These are phyloP conservation scores for Torymus tubicola DNA, from an alignment of 2,888 invertebrate genomes.

Conservation along the genomic window DNA sequence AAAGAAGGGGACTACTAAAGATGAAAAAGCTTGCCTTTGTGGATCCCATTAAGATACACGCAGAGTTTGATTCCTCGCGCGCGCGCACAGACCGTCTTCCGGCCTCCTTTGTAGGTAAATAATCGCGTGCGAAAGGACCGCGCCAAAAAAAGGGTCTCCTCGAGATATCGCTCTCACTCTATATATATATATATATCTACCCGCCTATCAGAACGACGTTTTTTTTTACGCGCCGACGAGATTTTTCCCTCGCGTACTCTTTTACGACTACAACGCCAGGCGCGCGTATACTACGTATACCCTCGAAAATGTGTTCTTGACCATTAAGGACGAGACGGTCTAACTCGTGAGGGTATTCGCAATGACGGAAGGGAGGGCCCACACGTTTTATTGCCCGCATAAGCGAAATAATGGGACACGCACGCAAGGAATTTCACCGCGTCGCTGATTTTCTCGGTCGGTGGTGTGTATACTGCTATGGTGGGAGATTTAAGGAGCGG, in stretches of 20 bases:
- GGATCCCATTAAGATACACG: constrained; percentile 53
- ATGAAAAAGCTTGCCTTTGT: constrained; percentile 30
- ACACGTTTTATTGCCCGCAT: constrained; percentile 50
- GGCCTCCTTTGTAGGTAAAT: constrained; percentile 51
- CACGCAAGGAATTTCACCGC: constrained; percentile 32
- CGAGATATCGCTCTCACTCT: neutral
- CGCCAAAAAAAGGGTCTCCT: constrained; percentile 4
- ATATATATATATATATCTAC: too few relatives aligned
- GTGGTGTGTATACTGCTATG: too few relatives aligned
- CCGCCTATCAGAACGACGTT: neutral
- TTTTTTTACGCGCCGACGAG: neutral
- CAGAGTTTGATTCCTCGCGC: constrained; percentile 21
- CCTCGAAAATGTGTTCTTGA: constrained; percentile 27
- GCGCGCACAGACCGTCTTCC: constrained; percentile 23
- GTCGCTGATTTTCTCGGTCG: constrained; percentile 38
- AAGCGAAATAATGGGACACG: constrained; percentile 38
- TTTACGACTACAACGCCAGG: neutral
- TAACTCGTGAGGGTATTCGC: constrained; percentile 30
- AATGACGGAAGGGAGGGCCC: constrained; percentile 21
- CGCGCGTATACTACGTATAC: neutral
- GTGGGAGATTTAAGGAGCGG: neutral
- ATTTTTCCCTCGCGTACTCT: constrained; percentile 1
- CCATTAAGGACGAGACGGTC: constrained; percentile 31
- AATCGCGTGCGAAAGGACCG: constrained; percentile 28
- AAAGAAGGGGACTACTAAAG: neutral